These are phyloP conservation scores for Pterocles orientalis DNA, from an alignment of 2,113 vertebrate genomes.

Conservation along the genomic window DNA sequence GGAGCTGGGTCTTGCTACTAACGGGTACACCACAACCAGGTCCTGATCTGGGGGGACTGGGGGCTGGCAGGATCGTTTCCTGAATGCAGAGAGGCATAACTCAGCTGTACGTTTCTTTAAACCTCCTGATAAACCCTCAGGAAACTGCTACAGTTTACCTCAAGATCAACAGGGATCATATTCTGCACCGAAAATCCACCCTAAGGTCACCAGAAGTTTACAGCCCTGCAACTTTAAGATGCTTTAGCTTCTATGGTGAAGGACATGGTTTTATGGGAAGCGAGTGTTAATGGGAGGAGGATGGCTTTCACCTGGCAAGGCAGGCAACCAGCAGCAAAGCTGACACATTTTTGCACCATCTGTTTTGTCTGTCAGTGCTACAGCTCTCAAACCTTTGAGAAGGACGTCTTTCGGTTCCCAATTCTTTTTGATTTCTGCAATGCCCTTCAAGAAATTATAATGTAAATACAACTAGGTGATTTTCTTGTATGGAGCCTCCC, in stretches of 20 bases:
- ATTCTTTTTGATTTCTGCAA: not conserved
- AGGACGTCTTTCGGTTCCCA: not conserved
- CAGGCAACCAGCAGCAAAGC: not conserved
- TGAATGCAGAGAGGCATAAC: not conserved
- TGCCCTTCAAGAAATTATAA: not conserved
- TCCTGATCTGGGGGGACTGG: not conserved
- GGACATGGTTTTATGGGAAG: not conserved
- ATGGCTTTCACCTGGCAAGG: not conserved
- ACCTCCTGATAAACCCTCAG: not conserved
- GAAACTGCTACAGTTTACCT: not conserved
- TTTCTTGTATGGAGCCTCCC: not conserved
- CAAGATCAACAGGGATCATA: not conserved
- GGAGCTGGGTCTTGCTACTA: not conserved
- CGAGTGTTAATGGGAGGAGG: not conserved
- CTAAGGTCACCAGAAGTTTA: not conserved
- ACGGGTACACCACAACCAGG: not conserved
- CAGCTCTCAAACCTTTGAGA: not conserved
- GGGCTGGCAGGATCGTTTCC: not conserved
- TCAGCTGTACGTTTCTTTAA: not conserved
- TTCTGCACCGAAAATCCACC: not conserved
- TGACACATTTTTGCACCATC: not conserved
- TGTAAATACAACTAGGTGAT: not conserved
- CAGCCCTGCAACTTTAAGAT: not conserved
- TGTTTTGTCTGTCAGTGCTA: not conserved
- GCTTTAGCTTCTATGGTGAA: not conserved